A percentile compares a stretch with the other conserved stretches of the same genome.
These are phyloP conservation scores for Caenorhabditis doughertyi DNA, from an alignment of 2,888 invertebrate genomes.

Conservation along the genomic window DNA sequence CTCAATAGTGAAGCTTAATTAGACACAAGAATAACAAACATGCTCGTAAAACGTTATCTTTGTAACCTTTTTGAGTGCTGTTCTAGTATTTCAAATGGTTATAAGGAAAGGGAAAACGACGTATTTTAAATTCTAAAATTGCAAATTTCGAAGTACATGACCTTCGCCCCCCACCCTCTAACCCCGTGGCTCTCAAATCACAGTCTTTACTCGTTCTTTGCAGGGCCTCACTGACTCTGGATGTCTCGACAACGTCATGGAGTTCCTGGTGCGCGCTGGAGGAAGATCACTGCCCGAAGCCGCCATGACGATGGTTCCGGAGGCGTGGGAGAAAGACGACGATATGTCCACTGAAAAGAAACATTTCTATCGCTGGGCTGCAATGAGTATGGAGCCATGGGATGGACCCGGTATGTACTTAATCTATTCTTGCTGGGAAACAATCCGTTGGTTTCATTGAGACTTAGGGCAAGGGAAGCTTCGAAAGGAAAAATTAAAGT, in stretches of 20 bases:
- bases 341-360: slow-evolving; percentile 93
- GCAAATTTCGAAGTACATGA: slow-evolving; percentile 37
- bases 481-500: neutral
- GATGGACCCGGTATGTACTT: slow-evolving; percentile 89
- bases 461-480: slow-evolving; percentile 24
- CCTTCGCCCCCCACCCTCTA: slow-evolving; percentile 13
- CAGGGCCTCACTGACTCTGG: slow-evolving; percentile 96
- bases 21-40: slow-evolving; percentile 52
- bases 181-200: neutral
- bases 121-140: slow-evolving; percentile 30
- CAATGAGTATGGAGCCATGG: slow-evolving; percentile 99
- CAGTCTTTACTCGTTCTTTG: slow-evolving; percentile 29
- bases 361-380: slow-evolving; percentile 97
- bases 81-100: slow-evolving; percentile 29
- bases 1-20: slow-evolving; percentile 41
- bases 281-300: slow-evolving; percentile 94
- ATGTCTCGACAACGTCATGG: slow-evolving; percentile 96
- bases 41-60: slow-evolving; percentile 50
- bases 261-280: slow-evolving; percentile 96
- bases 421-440: slow-evolving; percentile 2
- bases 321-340: slow-evolving; percentile 83
- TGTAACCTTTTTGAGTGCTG: slow-evolving; percentile 18
- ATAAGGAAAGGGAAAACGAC: neutral
- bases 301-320: slow-evolving; percentile 95
- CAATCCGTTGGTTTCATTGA: neutral